A percentile compares a stretch with the other conserved stretches of the same genome.
Conservation (phyloP, 2,888 invertebrate genomes). For the Abrostola triplasia region DNA sequence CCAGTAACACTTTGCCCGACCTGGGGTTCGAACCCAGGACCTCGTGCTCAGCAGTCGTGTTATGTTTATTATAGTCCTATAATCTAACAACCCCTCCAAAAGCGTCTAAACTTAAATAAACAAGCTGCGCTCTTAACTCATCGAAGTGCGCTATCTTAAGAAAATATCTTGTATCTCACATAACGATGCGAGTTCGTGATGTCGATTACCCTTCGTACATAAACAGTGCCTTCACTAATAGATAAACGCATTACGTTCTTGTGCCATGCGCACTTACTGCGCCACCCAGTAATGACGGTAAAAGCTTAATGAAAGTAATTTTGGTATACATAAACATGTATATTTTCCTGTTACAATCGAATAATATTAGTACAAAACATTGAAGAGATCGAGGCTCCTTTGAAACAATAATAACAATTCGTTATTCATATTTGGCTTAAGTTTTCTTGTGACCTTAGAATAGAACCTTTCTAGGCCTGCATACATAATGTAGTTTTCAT, state of each 20-base stretch:
- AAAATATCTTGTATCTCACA: conserved; percentile 19
- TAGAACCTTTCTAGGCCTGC: neutral
- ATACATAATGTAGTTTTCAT: neutral
- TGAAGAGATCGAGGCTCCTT: neutral
- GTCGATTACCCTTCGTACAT: conserved; percentile 32
- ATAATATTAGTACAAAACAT: too few relatives aligned
- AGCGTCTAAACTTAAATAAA: conserved; percentile 16
- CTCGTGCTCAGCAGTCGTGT: too few relatives aligned
- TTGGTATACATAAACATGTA: neutral
- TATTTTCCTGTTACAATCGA: too few relatives aligned
- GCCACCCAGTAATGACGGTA: conserved; percentile 3
- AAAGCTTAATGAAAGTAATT: neutral
- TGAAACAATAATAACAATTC: neutral
- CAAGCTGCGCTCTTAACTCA: conserved; percentile 7
- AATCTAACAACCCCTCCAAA: conserved; percentile 4
- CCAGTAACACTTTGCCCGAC: too few relatives aligned
- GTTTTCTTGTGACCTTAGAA: neutral
- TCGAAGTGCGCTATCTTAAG: conserved; percentile 8
- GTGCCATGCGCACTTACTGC: conserved; percentile 13
- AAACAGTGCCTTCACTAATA: conserved; percentile 25
- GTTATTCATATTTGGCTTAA: neutral
- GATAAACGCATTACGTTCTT: conserved; percentile 22
- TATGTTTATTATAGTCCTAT: too few relatives aligned
- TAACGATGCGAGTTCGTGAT: conserved; percentile 17
- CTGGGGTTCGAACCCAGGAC: too few relatives aligned